Evolutionary conservation across 2,113 vertebrate species (phyloP), one percentile per base, ranked within the genome.

Genomic region (Syngnathus floridae): DNA sequence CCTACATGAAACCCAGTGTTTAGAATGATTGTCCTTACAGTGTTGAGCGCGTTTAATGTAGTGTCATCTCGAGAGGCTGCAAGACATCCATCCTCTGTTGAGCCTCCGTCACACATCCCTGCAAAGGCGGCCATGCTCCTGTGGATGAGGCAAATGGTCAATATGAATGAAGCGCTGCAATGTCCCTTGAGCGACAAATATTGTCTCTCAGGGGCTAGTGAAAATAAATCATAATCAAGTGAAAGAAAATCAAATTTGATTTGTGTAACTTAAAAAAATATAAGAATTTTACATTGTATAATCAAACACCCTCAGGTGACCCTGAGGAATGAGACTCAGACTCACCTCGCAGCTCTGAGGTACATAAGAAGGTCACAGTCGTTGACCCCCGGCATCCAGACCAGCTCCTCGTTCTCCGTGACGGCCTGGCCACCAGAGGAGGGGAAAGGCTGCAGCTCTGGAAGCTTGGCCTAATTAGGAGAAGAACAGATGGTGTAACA

Each of bases 51-150:
- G 1, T 98, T 99, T 65, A 99, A 93, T 16, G 97, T 99, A 72
- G 97, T 99, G 91, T 99, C 97, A 0, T 98, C 97, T 67, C 97
- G 88, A 54, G 97, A 99, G 7, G 97, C 97, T 45, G 97, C 97
- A 0, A 98, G 90, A 64, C 96, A 99, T 31, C 97, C 97, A 0
- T 99, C 97, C 87, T 99, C 97, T 1, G 96, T 99, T 58, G 96
- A 98, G 56, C 96, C 97, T 73, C 97, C 97, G 1, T 99, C 97
- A 80, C 97, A 99, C 97, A 99, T 98, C 63, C 97, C 97, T 48
- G 97, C 97, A 82, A 98, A 99, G 14, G 97, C 97, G 36, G 97
- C 97, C 96, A 99, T 98, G 89, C 97, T 99, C 94, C 97, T 99
- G 88, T 12, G 68, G 70, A 80, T 13, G 73, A 37, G 65, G 65